phyloP scores from a whole-genome alignment of 2,113 vertebrate genomes.

The Indri indri region DNA sequence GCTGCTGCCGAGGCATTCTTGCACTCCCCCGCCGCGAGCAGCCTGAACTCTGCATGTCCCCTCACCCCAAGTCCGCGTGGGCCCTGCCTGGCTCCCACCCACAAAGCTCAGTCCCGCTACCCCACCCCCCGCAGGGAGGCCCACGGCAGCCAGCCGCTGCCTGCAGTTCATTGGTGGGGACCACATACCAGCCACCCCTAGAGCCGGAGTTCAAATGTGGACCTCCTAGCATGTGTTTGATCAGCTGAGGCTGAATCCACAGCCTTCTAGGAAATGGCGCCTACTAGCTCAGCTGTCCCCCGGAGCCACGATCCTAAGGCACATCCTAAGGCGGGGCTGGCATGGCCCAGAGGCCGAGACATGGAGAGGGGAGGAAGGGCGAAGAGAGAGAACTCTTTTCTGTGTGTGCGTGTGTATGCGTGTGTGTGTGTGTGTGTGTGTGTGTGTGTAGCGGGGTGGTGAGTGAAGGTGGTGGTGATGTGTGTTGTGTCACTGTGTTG shows the following conservation, averaged over 20 bases:
- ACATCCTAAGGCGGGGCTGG: background rate
- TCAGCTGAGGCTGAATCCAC: conserved; percentile 66
- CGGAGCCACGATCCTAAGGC: background rate
- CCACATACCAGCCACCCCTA: conserved; percentile 39
- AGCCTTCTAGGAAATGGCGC: conserved; percentile 43
- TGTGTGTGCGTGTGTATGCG: background rate
- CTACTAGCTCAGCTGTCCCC: conserved; percentile 21
- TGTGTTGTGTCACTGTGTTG: background rate
- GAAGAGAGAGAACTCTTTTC: background rate
- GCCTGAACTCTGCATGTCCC: background rate
- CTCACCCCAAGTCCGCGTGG: conserved; percentile 23
- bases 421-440: background rate
- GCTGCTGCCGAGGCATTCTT: background rate
- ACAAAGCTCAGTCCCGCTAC: conserved; percentile 18
- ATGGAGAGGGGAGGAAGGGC: background rate
- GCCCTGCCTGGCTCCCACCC: background rate
- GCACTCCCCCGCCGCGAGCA: background rate
- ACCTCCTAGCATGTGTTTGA: conserved; percentile 71
- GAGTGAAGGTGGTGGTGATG: background rate
- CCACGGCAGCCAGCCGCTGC: conserved; percentile 38
- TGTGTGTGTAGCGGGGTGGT: background rate
- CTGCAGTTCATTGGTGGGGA: conserved; percentile 42
- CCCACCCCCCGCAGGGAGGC: background rate
- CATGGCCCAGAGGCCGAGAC: background rate
- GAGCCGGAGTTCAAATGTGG: conserved; percentile 18